Conservation (phyloP, 1,140 invertebrate genomes). For the Phymastichus coffea region DNA sequence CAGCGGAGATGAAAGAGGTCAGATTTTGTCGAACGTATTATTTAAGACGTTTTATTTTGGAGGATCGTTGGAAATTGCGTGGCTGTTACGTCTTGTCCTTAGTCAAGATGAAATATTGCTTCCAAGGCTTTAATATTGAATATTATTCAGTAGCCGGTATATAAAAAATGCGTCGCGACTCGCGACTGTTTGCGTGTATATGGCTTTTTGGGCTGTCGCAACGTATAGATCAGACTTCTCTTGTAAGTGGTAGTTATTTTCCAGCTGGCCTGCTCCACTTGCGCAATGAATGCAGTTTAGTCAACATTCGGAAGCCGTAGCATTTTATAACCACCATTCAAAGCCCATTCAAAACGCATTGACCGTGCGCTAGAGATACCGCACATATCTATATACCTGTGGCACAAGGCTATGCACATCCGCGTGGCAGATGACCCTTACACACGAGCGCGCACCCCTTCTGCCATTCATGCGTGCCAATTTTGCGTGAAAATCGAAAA, state of each 20-base stretch:
- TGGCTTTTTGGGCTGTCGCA: too few species aligned
- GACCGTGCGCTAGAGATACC: slow-evolving; percentile 55
- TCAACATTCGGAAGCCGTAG: slow-evolving; percentile 58
- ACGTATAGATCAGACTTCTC: too few species aligned
- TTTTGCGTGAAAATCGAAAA: not conserved
- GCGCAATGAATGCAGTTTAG: slow-evolving; percentile 56
- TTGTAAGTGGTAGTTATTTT: slow-evolving; percentile 57
- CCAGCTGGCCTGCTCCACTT: slow-evolving; percentile 56
- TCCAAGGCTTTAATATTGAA: too few species aligned
- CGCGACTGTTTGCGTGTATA: too few species aligned
- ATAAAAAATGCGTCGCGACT: too few species aligned
- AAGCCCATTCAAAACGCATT: too few species aligned
- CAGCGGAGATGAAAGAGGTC: not conserved
- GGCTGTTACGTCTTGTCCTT: too few species aligned
- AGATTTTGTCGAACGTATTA: slow-evolving; percentile 3
- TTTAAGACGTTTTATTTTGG: too few species aligned
- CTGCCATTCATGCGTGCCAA: not conserved
- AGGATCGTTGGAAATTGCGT: too few species aligned
- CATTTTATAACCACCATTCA: slow-evolving; percentile 58
- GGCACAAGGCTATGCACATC: slow-evolving; percentile 24
- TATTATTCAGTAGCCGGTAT: too few species aligned
- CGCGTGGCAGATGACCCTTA: slow-evolving; percentile 12
- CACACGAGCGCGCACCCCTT: not conserved
- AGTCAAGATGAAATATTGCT: too few species aligned
- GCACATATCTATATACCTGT: slow-evolving; percentile 27